Conservation (phyloP, 2,888 invertebrate genomes). For the Nasonia oneida region DNA sequence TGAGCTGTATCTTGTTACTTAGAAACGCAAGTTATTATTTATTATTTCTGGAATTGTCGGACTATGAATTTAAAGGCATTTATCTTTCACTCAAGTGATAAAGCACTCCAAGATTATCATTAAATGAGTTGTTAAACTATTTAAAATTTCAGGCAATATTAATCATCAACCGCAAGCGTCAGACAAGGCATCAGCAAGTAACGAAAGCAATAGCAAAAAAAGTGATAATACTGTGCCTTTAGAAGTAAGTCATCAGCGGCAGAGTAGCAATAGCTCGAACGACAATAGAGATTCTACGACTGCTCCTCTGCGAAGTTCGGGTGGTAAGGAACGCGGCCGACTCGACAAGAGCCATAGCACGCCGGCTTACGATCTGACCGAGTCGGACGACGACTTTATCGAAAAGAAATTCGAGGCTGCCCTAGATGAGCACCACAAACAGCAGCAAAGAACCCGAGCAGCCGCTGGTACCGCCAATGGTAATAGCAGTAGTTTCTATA, state of each 20-base stretch:
- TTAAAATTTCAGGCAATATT: conserved; percentile 24
- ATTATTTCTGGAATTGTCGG: neutral
- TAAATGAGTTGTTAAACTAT: neutral
- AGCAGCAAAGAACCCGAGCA: conserved; percentile 39
- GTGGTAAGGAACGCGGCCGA: conserved; percentile 79
- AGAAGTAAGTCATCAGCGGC: conserved; percentile 56
- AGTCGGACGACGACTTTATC: conserved; percentile 68
- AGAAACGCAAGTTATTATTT: neutral
- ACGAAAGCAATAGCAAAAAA: conserved; percentile 63
- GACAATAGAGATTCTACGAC: conserved; percentile 32
- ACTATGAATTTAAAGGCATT: neutral
- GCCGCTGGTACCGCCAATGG: conserved; percentile 18
- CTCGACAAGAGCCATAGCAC: conserved; percentile 91
- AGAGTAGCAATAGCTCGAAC: conserved; percentile 2
- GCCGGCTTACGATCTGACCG: conserved; percentile 87
- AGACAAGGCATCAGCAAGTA: conserved; percentile 63
- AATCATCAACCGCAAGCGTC: conserved; percentile 21
- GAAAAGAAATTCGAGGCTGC: conserved; percentile 62
- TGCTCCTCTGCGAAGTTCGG: neutral
- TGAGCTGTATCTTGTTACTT: neutral
- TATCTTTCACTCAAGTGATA: neutral
- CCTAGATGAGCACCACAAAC: conserved; percentile 56
- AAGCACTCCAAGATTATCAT: neutral
- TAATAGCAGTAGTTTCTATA: conserved; percentile 66
- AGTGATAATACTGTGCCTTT: conserved; percentile 68